phyloP scores from a whole-genome alignment of 2,797 vertebrate species.

The Danio tinwini region DNA sequence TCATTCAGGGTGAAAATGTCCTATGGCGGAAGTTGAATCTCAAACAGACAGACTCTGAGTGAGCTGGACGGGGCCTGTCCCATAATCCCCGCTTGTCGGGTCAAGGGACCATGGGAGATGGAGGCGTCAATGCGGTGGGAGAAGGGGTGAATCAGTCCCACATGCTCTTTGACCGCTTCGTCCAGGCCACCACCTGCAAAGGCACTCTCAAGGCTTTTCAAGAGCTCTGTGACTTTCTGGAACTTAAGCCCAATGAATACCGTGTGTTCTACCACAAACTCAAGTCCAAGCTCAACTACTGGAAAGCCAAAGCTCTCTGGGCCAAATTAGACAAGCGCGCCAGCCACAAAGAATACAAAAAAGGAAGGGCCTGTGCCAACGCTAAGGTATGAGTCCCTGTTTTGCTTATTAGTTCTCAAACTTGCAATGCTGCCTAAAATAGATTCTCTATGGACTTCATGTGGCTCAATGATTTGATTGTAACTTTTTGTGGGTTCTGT shows the following conservation, averaged over 20 bases:
- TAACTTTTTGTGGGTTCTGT: not conserved
- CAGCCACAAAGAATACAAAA: constrained; percentile 96
- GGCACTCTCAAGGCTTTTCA: constrained; percentile 96
- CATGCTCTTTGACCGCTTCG: constrained; percentile 92
- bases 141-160: constrained; percentile 86
- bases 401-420: constrained; percentile 17
- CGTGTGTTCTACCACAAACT: constrained; percentile 96
- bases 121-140: constrained; percentile 65
- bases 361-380: constrained; percentile 92
- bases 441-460: not conserved
- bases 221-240: constrained; percentile 93
- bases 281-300: constrained; percentile 98
- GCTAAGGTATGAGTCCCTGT: constrained; percentile 82
- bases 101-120: constrained; percentile 81
- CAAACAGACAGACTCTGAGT: constrained; percentile 50
- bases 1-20: constrained; percentile 71
- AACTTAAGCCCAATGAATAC: constrained; percentile 90
- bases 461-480: not conserved
- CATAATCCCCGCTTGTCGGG: constrained; percentile 66
- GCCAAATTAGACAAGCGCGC: constrained; percentile 95
- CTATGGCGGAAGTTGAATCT: constrained; percentile 71
- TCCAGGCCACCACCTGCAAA: constrained; percentile 93
- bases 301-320: constrained; percentile 99
- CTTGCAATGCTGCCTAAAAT: not conserved
- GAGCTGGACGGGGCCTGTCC: constrained; percentile 69